Base-by-base conservation (phyloP, 2,888 invertebrate species). In the Ommatoiulus sabulosus region DNA sequence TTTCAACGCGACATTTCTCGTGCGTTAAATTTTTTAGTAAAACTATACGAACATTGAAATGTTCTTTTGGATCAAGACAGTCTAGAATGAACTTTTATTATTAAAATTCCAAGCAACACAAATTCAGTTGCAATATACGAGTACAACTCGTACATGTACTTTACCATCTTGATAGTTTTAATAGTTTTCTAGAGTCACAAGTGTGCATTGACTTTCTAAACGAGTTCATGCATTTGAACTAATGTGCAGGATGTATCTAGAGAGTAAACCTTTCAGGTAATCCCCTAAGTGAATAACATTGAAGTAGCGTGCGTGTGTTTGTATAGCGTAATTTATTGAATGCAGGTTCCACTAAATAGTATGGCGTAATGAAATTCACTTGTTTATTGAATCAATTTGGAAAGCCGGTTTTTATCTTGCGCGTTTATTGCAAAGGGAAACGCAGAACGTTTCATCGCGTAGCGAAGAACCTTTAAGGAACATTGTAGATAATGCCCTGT, bases 311-410 rank as follows among this genome's bases (percentile, higher is more conserved):
- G 35, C 35, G 35, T 35, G 35, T 52, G 52, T 52, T 17, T 52
- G 52, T 17, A 52, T 43, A 15, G 12, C 15, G 80, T 43, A 35
- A 35, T 80, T 15, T 72, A 72, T 72, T 3, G 80, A 80, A 80
- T 15, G 35, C 80, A 80, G 35, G 35, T 3, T 4, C 35, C 35
- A 80, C 80, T 35, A 80, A 80, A 80, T 43, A 80, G 80, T 35
- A 43, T 15, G 10, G 80, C 80, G 80, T 43, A 35, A 35, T 80
- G 35, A 80, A 43, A 80, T 80, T 80, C 80, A 80, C 24, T 80
- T 63, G 80, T 80, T 80, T 24, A 80, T 80, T 43, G 80, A 80
- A 35, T 80, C 80, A 80, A 80, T 80, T 80, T 80, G 15, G 80
- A 43, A 80, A 80, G 35, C 80, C 35, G 35, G 80, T 80, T 43